phyloP scores from a whole-genome alignment of 2,113 vertebrate species.

The Lophius piscatorius region DNA sequence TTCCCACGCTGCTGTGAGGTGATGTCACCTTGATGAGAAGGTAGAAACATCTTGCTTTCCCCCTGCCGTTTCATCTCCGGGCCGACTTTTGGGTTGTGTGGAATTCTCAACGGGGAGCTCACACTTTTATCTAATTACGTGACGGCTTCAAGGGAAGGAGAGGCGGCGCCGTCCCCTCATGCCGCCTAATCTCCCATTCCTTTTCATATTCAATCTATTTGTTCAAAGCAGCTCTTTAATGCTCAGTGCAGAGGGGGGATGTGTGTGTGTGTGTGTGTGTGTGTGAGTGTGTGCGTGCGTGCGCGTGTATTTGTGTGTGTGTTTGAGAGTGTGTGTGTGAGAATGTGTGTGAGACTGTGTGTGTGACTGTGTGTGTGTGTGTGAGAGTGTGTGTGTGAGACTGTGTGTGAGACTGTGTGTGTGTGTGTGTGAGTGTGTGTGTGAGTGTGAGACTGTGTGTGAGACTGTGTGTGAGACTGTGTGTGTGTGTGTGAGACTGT shows the following conservation, averaged over 20 bases:
- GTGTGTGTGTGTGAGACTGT: too few relatives aligned
- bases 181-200: conserved; percentile 73
- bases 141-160: conserved; percentile 69
- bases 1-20: conserved; percentile 40
- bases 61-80: conserved; percentile 27
- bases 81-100: conserved; percentile 53
- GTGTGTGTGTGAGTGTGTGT: too few relatives aligned
- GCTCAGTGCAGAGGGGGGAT: conserved; percentile 51
- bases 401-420: too few relatives aligned
- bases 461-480: too few relatives aligned
- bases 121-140: conserved; percentile 76
- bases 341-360: too few relatives aligned
- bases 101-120: conserved; percentile 46
- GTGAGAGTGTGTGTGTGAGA: too few relatives aligned
- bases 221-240: conserved; percentile 76
- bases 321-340: too few relatives aligned
- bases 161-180: conserved; percentile 48
- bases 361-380: too few relatives aligned
- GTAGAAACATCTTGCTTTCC: conserved; percentile 40
- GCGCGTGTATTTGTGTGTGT: too few relatives aligned
- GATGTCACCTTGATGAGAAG: conserved; percentile 70
- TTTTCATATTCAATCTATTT: conserved; percentile 76
- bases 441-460: too few relatives aligned
- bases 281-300: too few relatives aligned
- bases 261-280: too few relatives aligned